A percentile compares a stretch with the other conserved stretches of the same genome.
Conservation (phyloP, 2,113 vertebrate genomes). For the Nansenia antarctica region DNA sequence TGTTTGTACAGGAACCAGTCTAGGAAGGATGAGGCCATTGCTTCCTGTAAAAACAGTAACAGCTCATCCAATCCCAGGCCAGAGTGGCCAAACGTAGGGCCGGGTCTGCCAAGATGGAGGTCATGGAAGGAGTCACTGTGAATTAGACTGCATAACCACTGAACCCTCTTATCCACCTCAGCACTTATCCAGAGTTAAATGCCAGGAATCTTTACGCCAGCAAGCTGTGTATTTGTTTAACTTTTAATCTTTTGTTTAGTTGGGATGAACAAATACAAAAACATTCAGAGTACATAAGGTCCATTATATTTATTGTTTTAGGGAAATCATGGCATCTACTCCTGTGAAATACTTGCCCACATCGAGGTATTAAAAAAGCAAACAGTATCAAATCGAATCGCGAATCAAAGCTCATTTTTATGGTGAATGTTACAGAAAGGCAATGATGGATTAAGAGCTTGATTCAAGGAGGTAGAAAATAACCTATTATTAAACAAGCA, state of each 20-base stretch:
- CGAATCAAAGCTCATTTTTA: slow-evolving; percentile 18
- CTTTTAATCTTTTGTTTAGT: slow-evolving; percentile 1
- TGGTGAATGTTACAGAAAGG: slow-evolving; percentile 11
- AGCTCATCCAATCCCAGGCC: slow-evolving; percentile 45
- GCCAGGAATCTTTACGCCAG: background rate
- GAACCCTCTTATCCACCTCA: slow-evolving; percentile 11
- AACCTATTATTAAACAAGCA: slow-evolving; percentile 12
- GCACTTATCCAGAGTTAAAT: slow-evolving; percentile 13
- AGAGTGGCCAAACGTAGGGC: slow-evolving; percentile 43
- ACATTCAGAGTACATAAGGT: slow-evolving; percentile 11
- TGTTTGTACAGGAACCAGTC: slow-evolving; percentile 42
- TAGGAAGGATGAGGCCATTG: slow-evolving; percentile 35
- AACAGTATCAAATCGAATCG: no score
- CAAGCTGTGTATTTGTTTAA: slow-evolving; percentile 24
- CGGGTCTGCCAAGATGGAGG: background rate
- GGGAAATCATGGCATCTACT: slow-evolving; percentile 26
- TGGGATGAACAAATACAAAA: slow-evolving; percentile 12
- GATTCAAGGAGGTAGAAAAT: slow-evolving; percentile 43
- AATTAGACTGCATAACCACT: background rate
- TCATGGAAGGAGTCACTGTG: slow-evolving; percentile 12
- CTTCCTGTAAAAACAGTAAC: slow-evolving; percentile 49
- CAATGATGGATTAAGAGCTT: slow-evolving; percentile 16
- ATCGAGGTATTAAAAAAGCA: slow-evolving; percentile 1
- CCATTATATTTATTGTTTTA: slow-evolving; percentile 49
- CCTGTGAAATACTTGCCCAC: slow-evolving; percentile 18